Evolutionary conservation across 2,113 vertebrate genomes (phyloP).

Genomic region (Porphyrio hochstetteri): DNA sequence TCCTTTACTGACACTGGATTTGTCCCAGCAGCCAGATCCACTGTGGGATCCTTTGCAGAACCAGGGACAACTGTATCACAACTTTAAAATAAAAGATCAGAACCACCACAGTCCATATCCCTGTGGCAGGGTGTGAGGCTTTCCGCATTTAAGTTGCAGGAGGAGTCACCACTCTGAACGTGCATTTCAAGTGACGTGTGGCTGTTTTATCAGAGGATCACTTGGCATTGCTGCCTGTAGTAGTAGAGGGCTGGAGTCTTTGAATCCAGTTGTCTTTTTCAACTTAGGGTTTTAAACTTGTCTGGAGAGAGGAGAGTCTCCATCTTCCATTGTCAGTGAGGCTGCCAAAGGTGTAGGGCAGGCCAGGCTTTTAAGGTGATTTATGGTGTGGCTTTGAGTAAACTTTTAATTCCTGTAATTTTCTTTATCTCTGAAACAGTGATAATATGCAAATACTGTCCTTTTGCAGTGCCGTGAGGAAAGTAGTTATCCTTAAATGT

Average conservation of each 20-base stretch:
- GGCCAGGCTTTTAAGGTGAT: background rate
- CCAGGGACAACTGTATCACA: background rate
- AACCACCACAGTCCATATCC: background rate
- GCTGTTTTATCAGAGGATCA: background rate
- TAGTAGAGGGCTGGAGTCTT: background rate
- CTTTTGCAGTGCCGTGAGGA: background rate
- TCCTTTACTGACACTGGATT: background rate
- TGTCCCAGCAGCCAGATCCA: background rate
- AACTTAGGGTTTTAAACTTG: background rate
- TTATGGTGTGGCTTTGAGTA: background rate
- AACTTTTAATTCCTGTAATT: background rate
- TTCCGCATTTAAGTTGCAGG: background rate
- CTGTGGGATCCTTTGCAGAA: background rate
- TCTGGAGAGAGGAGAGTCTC: background rate
- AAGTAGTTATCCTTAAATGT: background rate
- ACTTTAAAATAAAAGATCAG: background rate
- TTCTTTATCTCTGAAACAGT: background rate
- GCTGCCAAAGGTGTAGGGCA: background rate
- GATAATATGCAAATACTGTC: background rate
- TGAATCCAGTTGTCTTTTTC: fast-evolving
- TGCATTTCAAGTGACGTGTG: background rate
- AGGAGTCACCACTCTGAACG: background rate
- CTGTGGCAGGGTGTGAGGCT: background rate
- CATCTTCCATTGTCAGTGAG: background rate
- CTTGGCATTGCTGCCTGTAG: background rate